Percentiles rank a stretch among this genome's conserved stretches.
Evolutionary conservation across 2,888 invertebrate species (phyloP).

Genomic region (Melieria omissa): DNA sequence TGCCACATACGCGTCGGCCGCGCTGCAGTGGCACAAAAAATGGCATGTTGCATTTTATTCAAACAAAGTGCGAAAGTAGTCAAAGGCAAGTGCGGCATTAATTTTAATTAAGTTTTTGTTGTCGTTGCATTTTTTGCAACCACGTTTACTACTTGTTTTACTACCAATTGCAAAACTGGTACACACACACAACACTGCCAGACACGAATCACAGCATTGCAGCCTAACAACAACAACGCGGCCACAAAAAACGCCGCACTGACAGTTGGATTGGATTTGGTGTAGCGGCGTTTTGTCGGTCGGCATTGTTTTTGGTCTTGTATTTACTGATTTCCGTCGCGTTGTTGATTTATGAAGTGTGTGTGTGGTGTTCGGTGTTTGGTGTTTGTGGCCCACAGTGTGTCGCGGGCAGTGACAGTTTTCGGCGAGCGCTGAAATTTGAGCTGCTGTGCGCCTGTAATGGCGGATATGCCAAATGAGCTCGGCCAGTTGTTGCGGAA

Average conservation of each 20-base stretch:
- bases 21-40: background rate
- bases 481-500: background rate
- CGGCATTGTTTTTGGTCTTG: too few species aligned
- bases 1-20: constrained; percentile 17
- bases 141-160: constrained; percentile 2
- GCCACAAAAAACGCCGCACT: background rate
- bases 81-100: constrained; percentile 42
- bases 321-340: background rate
- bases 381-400: constrained; percentile 22
- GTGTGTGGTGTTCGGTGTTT: constrained; percentile 12
- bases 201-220: constrained; percentile 7
- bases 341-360: constrained; percentile 30
- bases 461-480: background rate
- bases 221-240: constrained; percentile 3
- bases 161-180: constrained; percentile 21
- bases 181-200: constrained; percentile 16
- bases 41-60: constrained; percentile 43
- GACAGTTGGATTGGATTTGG: too few species aligned
- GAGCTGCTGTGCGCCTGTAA: constrained; percentile 6
- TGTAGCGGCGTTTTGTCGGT: too few species aligned
- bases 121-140: background rate
- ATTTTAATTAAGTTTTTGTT: constrained; percentile 32
- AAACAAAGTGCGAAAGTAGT: constrained; percentile 40
- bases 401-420: constrained; percentile 18
- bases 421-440: constrained; percentile 8